Evolutionary conservation across 2,797 vertebrate genomes (phyloP).

Genomic region (Zalophus californianus): DNA sequence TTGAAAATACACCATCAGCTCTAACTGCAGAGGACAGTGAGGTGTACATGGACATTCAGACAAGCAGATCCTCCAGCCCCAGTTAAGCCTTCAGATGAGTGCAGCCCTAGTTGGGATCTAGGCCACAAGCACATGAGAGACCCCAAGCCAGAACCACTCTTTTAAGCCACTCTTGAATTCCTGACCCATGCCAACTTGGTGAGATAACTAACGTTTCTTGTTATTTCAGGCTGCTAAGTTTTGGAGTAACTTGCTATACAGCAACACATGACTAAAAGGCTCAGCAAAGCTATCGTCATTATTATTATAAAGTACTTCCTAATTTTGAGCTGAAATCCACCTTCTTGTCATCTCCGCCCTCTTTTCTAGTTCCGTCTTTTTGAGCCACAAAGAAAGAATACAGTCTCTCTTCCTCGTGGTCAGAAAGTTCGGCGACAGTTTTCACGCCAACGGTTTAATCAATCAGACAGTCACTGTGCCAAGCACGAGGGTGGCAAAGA

Average conservation of each 20-base stretch:
- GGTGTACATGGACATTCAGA: background rate
- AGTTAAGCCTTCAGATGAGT: background rate
- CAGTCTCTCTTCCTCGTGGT: constrained; percentile 33
- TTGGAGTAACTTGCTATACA: background rate
- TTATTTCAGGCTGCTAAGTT: background rate
- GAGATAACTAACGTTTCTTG: background rate
- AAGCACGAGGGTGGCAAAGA: background rate
- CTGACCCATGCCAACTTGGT: background rate
- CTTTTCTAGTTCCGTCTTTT: constrained; percentile 65
- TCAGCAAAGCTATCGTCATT: background rate
- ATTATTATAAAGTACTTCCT: constrained; percentile 68
- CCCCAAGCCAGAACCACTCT: background rate
- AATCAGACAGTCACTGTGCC: background rate
- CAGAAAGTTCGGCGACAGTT: background rate
- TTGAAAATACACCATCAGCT: constrained; percentile 8
- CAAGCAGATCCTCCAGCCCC: background rate
- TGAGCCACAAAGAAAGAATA: constrained; percentile 39
- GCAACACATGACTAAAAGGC: background rate
- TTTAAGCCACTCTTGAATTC: background rate
- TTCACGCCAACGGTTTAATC: background rate
- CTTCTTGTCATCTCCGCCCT: constrained; percentile 37
- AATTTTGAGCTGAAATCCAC: constrained; percentile 59
- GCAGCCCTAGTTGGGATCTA: background rate
- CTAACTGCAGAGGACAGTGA: background rate
- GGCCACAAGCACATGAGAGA: background rate